phyloP scores from a whole-genome alignment of 1,140 invertebrate genomes.

The Cydia amplana region DNA sequence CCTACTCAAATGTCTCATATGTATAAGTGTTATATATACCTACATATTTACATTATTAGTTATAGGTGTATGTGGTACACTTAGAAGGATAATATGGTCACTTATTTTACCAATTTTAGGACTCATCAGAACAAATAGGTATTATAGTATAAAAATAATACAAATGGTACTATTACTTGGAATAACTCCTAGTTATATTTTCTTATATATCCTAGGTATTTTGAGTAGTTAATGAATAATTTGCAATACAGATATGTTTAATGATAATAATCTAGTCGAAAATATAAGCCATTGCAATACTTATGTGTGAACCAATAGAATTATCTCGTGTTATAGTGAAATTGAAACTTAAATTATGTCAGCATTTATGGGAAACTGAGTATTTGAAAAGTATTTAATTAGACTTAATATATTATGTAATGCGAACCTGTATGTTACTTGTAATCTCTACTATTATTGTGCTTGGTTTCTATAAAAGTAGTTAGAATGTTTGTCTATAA shows the following conservation, averaged over 20 bases:
- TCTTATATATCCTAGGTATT: conserved; percentile 27
- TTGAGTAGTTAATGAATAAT: conserved; percentile 23
- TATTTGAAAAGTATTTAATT: conserved; percentile 22
- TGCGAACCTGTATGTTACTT: conserved; percentile 19
- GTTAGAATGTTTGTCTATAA: conserved; percentile 60
- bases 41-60: neutral
- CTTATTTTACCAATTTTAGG: neutral
- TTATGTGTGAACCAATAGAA: conserved; percentile 52
- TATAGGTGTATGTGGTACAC: neutral
- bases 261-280: conserved; percentile 65
- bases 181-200: neutral
- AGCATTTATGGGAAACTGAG: conserved; percentile 45
- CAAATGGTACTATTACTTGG: conserved; percentile 17
- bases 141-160: conserved; percentile 56
- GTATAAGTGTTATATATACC: conserved; percentile 3
- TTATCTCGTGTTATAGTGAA: conserved; percentile 43
- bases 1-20: neutral
- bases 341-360: conserved; percentile 43
- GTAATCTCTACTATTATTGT: conserved; percentile 43
- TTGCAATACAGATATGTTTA: conserved; percentile 35
- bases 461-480: conserved; percentile 59
- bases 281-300: conserved; percentile 76
- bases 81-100: neutral
- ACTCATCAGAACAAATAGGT: conserved; percentile 9
- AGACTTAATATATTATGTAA: conserved; percentile 24